phyloP scores from a whole-genome alignment of 2,797 vertebrate species.

The Cryptoprocta ferox region DNA sequence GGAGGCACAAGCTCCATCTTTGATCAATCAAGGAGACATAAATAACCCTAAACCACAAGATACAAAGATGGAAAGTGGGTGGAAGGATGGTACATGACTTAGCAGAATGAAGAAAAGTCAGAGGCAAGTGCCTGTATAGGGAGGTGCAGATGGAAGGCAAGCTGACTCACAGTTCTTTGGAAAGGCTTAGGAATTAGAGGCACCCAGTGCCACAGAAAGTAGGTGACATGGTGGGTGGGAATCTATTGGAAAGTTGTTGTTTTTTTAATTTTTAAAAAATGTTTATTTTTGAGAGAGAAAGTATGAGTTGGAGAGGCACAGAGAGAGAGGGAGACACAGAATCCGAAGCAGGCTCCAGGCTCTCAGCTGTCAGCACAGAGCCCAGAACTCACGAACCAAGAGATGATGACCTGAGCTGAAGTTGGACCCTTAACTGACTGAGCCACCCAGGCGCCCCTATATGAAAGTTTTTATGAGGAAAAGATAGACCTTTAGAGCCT shows the following conservation, averaged over 20 bases:
- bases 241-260: not conserved
- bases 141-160: not conserved
- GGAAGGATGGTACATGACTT: conserved; percentile 48
- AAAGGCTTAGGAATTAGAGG: not conserved
- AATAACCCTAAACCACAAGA: conserved; percentile 62
- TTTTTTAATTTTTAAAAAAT: no score
- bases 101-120: conserved; percentile 63
- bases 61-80: conserved; percentile 52
- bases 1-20: conserved; percentile 9
- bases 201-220: not conserved
- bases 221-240: not conserved
- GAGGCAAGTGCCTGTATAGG: conserved; percentile 12
- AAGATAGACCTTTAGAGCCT: not conserved
- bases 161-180: conserved; percentile 45
- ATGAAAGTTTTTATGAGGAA: not conserved
- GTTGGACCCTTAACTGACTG: no score
- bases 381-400: no score
- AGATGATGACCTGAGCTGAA: no score
- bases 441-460: not conserved
- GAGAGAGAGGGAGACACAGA: no score
- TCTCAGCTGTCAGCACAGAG: no score
- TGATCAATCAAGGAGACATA: conserved; percentile 58
- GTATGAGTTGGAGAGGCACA: no score
- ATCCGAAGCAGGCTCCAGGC: no score
- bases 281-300: no score